These are phyloP conservation scores for Centruroides vittatus DNA, from an alignment of 1,140 invertebrate genomes.

Conservation along the genomic window DNA sequence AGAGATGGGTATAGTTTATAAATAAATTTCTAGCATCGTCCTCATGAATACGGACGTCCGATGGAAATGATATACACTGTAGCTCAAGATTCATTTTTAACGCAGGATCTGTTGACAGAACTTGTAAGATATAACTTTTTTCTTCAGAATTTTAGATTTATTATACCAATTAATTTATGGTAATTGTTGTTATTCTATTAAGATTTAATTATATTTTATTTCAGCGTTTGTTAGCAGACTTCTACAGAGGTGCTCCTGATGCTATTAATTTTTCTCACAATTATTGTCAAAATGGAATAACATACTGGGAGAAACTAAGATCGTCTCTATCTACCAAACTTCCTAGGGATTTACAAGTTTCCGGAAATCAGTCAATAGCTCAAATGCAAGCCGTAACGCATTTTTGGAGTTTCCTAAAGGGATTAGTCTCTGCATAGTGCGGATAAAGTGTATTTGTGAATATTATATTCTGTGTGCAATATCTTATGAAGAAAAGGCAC, in stretches of 20 bases:
- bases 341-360: slow-evolving; percentile 20
- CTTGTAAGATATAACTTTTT: slow-evolving; percentile 39
- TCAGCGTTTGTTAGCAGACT: slow-evolving; percentile 63
- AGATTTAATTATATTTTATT: slow-evolving; percentile 19
- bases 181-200: background rate
- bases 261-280: slow-evolving; percentile 59
- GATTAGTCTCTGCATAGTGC: slow-evolving; percentile 14
- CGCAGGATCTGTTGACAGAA: slow-evolving; percentile 66
- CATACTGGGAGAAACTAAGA: slow-evolving; percentile 30
- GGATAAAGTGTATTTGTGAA: too few species aligned
- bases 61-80: slow-evolving; percentile 76
- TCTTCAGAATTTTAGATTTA: background rate
- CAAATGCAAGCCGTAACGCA: slow-evolving; percentile 22
- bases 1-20: too few species aligned
- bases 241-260: slow-evolving; percentile 62
- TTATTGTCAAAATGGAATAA: slow-evolving; percentile 26
- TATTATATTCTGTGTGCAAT: too few species aligned
- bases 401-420: slow-evolving; percentile 23
- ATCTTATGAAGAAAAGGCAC: too few species aligned
- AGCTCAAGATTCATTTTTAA: slow-evolving; percentile 62
- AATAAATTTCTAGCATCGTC: slow-evolving; percentile 41
- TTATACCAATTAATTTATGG: background rate
- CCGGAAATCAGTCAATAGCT: slow-evolving; percentile 9
- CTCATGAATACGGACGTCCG: slow-evolving; percentile 77
- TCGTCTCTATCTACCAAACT: slow-evolving; percentile 20